Percentiles rank a stretch among this genome's conserved stretches.
These are phyloP conservation scores for Macrotis lagotis DNA, from an alignment of 2,113 vertebrate species.

Conservation along the genomic window DNA sequence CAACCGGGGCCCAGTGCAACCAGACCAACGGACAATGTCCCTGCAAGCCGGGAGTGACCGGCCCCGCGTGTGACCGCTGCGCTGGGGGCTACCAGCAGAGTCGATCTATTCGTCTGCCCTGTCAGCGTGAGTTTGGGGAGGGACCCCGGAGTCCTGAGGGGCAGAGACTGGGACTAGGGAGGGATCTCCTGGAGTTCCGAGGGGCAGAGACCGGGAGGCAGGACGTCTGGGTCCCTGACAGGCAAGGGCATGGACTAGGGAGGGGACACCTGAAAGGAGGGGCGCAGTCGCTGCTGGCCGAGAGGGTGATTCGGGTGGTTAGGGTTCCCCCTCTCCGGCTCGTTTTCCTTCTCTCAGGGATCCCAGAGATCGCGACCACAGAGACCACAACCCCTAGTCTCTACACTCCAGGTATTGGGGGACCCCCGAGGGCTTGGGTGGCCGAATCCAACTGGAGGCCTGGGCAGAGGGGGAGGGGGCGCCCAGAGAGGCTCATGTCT, in stretches of 20 bases:
- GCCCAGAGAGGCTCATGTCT: no score
- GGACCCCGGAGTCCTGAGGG: neutral
- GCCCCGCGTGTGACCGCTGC: conserved; percentile 90
- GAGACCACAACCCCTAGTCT: conserved; percentile 50
- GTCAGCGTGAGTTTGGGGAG: conserved; percentile 84
- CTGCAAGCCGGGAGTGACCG: conserved; percentile 90
- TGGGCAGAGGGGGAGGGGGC: neutral
- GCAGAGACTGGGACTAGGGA: no score
- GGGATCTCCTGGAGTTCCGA: neutral
- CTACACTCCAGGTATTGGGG: conserved; percentile 73
- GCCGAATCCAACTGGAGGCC: neutral
- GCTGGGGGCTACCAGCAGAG: conserved; percentile 90
- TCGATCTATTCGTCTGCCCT: conserved; percentile 88
- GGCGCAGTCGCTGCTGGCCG: neutral
- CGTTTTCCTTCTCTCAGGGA: conserved; percentile 64
- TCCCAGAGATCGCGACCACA: conserved; percentile 75
- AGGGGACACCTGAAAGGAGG: neutral
- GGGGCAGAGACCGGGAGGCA: neutral
- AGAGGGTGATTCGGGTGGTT: no score
- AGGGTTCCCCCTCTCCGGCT: neutral
- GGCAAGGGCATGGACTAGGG: neutral
- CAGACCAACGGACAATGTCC: conserved; percentile 92
- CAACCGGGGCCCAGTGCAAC: conserved; percentile 88
- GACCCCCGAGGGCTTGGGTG: neutral
- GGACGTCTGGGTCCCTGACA: neutral